Conservation (phyloP, 2,797 vertebrate species). For the Rhinichthys osculus region DNA sequence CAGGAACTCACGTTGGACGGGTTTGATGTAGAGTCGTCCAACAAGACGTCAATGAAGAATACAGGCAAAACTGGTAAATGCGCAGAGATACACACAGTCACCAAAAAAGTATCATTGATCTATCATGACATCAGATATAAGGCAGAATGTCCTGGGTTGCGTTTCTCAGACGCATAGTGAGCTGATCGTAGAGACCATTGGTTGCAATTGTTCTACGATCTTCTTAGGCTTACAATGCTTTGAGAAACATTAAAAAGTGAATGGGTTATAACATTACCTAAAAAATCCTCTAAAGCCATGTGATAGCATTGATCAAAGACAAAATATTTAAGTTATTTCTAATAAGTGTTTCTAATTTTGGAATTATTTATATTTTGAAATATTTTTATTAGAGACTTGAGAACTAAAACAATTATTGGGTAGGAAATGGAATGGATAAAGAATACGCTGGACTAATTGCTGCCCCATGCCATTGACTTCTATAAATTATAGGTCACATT, state of each 20-base stretch:
- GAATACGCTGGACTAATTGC: not conserved
- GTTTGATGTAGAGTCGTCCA: slow-evolving; percentile 91
- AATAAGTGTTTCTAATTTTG: not conserved
- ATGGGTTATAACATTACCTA: not conserved
- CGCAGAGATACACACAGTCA: not conserved
- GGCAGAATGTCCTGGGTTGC: not conserved
- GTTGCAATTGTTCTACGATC: too few species aligned
- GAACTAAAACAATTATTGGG: too few species aligned
- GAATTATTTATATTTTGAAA: not conserved
- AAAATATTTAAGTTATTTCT: too few species aligned
- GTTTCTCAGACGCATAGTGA: not conserved
- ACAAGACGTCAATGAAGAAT: slow-evolving; percentile 98
- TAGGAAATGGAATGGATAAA: not conserved
- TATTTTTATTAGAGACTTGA: not conserved
- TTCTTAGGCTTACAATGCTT: too few species aligned
- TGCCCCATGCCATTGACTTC: not conserved
- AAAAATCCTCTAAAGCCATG: not conserved
- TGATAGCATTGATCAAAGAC: not conserved
- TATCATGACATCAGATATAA: not conserved
- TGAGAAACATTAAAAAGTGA: not conserved
- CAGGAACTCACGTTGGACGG: slow-evolving; percentile 91
- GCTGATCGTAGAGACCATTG: too few species aligned
- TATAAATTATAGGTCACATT: not conserved
- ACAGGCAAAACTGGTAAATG: slow-evolving; percentile 93
- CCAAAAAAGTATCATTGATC: not conserved